A percentile compares a stretch with the other conserved stretches of the same genome.
phyloP scores from a whole-genome alignment of 2,113 vertebrate genomes.

The Sylvilagus bachmani region DNA sequence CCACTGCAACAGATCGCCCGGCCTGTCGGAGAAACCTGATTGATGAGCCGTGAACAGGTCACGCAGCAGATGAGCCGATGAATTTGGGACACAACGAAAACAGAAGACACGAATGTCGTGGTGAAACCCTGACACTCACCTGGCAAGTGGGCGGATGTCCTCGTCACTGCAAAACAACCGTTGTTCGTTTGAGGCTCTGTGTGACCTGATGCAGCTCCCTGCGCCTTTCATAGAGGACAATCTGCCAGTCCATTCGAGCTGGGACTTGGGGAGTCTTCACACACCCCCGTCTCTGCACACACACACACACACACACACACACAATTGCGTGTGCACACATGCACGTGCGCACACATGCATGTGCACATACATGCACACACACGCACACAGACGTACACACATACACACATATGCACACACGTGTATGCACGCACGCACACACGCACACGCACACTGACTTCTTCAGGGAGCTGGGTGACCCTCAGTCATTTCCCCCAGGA shows the following conservation, averaged over 20 bases:
- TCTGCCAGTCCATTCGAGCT: not conserved
- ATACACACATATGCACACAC: too few relatives aligned
- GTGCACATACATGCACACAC: too few relatives aligned
- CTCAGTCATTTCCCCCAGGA: not conserved
- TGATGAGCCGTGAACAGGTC: not conserved
- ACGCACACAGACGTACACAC: too few relatives aligned
- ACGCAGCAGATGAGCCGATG: not conserved
- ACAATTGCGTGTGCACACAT: too few relatives aligned
- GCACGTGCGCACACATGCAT: too few relatives aligned
- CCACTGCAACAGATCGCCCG: too few relatives aligned
- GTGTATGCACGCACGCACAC: too few relatives aligned
- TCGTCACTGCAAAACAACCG: too few relatives aligned
- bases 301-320: too few relatives aligned
- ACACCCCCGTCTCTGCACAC: too few relatives aligned
- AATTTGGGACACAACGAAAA: not conserved
- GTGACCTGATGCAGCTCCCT: not conserved
- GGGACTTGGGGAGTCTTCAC: not conserved
- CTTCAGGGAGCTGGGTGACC: not conserved
- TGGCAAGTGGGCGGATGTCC: not conserved
- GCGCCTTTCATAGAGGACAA: not conserved
- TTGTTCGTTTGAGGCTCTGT: not conserved
- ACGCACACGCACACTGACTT: not conserved
- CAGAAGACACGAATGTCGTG: not conserved
- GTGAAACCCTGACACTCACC: not conserved
- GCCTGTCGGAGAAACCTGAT: fast-evolving